These are phyloP conservation scores for Campylorhamphus procurvoides DNA, from an alignment of 2,113 vertebrate genomes.

Conservation along the genomic window DNA sequence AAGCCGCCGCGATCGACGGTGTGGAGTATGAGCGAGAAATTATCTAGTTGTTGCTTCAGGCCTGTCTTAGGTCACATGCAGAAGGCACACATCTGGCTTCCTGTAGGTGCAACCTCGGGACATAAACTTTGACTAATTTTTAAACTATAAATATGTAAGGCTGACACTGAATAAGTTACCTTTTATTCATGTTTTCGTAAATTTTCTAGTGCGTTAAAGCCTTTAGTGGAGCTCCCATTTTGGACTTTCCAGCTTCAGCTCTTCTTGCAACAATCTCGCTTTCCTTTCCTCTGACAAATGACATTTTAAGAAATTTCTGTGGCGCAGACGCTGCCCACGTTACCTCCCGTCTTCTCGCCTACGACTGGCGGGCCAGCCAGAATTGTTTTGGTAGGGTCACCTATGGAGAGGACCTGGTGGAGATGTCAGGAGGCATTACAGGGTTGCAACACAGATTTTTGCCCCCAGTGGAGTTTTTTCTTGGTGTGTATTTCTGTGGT, in stretches of 20 bases:
- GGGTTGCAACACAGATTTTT: not conserved
- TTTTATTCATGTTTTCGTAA: conserved; percentile 77
- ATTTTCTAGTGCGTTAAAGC: conserved; percentile 48
- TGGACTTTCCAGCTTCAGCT: conserved; percentile 28
- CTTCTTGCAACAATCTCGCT: not conserved
- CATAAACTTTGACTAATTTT: conserved; percentile 86
- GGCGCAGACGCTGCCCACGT: not conserved
- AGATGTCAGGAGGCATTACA: conserved; percentile 7
- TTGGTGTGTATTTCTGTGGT: not conserved
- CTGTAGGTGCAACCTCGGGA: conserved; percentile 92
- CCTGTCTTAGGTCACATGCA: conserved; percentile 93
- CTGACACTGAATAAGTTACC: conserved; percentile 81
- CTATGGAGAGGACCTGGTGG: conserved; percentile 1
- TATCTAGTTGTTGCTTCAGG: conserved; percentile 90
- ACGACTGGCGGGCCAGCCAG: not conserved
- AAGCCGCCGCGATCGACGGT: conserved; percentile 92
- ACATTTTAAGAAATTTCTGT: conserved; percentile 8
- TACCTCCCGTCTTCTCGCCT: not conserved
- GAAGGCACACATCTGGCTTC: conserved; percentile 94
- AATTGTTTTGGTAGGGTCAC: not conserved
- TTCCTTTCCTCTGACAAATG: not conserved
- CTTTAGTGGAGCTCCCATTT: conserved; percentile 22
- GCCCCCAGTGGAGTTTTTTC: not conserved
- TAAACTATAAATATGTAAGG: conserved; percentile 86
- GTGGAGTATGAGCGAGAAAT: conserved; percentile 92